Evolutionary conservation across 1,140 invertebrate species (phyloP), one percentile per base, ranked within the genome.

Genomic region (roundworm (Caenorhabditis elegans)): DNA sequence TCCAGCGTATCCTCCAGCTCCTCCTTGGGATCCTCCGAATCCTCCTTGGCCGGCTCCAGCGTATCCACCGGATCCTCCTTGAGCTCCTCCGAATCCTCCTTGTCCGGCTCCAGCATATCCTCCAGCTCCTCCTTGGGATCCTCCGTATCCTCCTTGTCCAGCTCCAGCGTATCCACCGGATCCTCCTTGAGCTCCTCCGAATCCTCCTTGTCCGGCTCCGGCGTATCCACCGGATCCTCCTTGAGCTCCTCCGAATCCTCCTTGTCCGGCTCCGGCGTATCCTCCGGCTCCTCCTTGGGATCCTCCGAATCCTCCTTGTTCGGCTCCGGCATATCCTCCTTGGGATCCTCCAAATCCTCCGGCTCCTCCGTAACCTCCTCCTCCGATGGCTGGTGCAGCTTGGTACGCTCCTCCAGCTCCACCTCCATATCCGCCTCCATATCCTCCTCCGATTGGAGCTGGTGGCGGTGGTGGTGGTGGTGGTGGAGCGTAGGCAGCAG

Each of bases 371-470:
- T 24, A 60, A 8, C 55, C 55, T n/a, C 55, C 55, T 34, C 55
- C 55, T 60, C 55, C 55, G 28, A 60, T 36, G n/a, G 31, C 31
- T 60, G 55, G 55, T 3, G 28, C 55, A 17, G 55, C 31, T 60
- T 60, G 55, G 31, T 60, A 60, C 10, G 28, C 28, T 34, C 55
- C 55, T 60, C 55, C 55, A 10, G 55, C 26, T 60, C 53, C 53
- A 34, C 53, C 53, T 60, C 53, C 53, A 34, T 60, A 34, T 1
- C 53, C 53, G 31, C 55, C 55, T 19, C 3, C 39, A 15, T 43
- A 43, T 43, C 39, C 55, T 34, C 55, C 55, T 36, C 55, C 55
- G 55, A 60, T 60, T 60, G 55, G 55, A 13, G 55, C 55, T 60
- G 31, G 28, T 60, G 55, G 55, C 24, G 55, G 22, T 53, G 51